Evolutionary conservation across 1,140 invertebrate species (phyloP).

Genomic region (Drosophila ambigua): DNA sequence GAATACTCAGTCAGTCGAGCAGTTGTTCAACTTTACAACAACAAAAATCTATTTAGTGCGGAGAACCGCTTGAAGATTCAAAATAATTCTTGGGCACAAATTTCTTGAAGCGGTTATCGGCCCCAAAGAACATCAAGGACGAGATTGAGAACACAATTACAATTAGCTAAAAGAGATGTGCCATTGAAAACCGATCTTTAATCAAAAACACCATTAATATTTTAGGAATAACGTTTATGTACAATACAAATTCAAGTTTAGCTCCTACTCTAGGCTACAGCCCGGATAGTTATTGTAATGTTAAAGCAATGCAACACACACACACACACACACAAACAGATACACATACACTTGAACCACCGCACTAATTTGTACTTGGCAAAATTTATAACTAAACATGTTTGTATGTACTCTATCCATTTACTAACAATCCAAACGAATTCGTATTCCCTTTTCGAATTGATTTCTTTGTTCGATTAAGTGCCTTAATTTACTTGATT

Average conservation of each 20-base stretch:
- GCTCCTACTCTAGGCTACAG: conserved; percentile 47
- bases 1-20: too few relatives aligned
- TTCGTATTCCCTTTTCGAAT: conserved; percentile 29
- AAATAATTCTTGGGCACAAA: conserved; percentile 19
- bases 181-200: conserved; percentile 71
- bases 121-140: conserved; percentile 12
- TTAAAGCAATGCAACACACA: conserved; percentile 39
- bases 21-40: conserved; percentile 15
- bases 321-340: conserved; percentile 13
- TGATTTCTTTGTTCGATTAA: conserved; percentile 62
- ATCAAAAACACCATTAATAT: conserved; percentile 58
- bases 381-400: conserved; percentile 16
- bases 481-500: conserved; percentile 76
- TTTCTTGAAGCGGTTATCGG: not conserved
- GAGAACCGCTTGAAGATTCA: conserved; percentile 19
- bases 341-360: conserved; percentile 57
- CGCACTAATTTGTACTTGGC: conserved; percentile 72
- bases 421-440: conserved; percentile 49
- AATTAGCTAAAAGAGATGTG: conserved; percentile 57
- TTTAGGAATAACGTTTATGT: conserved; percentile 68
- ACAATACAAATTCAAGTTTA: conserved; percentile 61
- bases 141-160: conserved; percentile 17
- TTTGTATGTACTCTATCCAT: conserved; percentile 35
- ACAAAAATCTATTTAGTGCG: conserved; percentile 19
- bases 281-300: conserved; percentile 46